Conservation (phyloP, 2,888 invertebrate genomes). For the Furcula furcula region DNA sequence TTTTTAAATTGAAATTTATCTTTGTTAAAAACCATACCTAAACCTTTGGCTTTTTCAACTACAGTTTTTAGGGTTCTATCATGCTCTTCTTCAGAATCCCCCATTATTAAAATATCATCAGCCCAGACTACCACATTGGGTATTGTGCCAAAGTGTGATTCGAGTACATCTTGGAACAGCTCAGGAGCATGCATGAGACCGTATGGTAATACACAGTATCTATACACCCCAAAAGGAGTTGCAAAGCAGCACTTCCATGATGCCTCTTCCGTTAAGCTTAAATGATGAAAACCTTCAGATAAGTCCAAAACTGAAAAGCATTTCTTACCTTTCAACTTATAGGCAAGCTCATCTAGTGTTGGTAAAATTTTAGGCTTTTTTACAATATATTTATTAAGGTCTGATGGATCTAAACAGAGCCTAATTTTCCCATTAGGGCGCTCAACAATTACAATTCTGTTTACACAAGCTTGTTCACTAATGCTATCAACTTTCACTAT, state of each 20-base stretch:
- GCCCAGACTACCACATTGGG: not conserved
- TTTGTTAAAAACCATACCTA: not conserved
- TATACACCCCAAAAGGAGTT: conserved; percentile 2
- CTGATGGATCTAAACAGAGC: conserved; percentile 15
- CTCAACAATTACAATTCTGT: conserved; percentile 6
- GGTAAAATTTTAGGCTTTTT: conserved; percentile 15
- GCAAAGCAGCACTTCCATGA: conserved; percentile 17
- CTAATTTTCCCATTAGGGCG: conserved; percentile 11
- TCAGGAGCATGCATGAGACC: conserved; percentile 1
- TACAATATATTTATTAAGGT: conserved; percentile 16
- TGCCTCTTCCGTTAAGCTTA: conserved; percentile 4
- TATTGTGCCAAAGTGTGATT: not conserved
- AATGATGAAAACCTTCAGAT: conserved; percentile 16
- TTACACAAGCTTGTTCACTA: not conserved
- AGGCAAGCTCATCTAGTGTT: conserved; percentile 11
- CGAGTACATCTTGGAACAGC: not conserved
- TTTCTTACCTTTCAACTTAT: conserved; percentile 12
- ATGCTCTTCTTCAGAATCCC: not conserved
- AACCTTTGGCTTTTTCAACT: not conserved
- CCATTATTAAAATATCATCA: not conserved
- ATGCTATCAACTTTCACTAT: not conserved
- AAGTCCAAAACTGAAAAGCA: conserved; percentile 17
- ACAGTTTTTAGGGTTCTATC: not conserved
- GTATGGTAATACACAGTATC: conserved; percentile 5
- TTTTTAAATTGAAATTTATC: not conserved